Evolutionary conservation across 1,140 invertebrate species (phyloP).

Genomic region (Tigriopus japonicus): DNA sequence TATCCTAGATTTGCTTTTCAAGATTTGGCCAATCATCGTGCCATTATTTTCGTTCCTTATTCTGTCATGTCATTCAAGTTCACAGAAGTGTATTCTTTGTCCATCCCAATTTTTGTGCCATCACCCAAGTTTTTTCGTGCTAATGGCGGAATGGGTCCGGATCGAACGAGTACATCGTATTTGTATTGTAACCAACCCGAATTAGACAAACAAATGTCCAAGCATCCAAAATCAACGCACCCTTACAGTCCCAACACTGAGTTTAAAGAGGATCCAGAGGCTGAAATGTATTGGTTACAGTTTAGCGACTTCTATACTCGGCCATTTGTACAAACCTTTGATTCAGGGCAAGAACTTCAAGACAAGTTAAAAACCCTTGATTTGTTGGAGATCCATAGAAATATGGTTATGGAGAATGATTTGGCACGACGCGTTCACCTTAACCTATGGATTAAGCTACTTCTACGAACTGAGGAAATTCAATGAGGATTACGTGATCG

Average conservation of each 20-base stretch:
- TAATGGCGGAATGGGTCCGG: neutral
- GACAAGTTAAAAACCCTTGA: no score
- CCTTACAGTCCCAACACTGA: neutral
- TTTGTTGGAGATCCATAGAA: no score
- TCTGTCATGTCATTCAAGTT: conserved; percentile 4
- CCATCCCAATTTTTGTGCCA: neutral
- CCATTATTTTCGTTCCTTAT: neutral
- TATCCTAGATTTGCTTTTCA: neutral
- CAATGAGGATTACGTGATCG: no score
- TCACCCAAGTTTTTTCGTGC: neutral
- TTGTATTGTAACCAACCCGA: neutral
- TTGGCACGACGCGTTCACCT: no score
- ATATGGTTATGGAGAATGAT: no score
- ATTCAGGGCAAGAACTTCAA: neutral
- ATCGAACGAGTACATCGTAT: neutral
- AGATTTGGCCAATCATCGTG: neutral
- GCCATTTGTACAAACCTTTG: neutral
- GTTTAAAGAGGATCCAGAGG: neutral
- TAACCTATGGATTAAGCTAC: no score
- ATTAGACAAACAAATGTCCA: neutral
- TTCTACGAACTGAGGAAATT: no score
- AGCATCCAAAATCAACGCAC: neutral
- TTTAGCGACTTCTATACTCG: neutral
- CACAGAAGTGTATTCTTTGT: neutral
- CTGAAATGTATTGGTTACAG: conserved; percentile 2